Percentiles rank a stretch among this genome's conserved stretches.
These are phyloP conservation scores for Saturnia japonica DNA, from an alignment of 2,888 invertebrate species.

Conservation along the genomic window DNA sequence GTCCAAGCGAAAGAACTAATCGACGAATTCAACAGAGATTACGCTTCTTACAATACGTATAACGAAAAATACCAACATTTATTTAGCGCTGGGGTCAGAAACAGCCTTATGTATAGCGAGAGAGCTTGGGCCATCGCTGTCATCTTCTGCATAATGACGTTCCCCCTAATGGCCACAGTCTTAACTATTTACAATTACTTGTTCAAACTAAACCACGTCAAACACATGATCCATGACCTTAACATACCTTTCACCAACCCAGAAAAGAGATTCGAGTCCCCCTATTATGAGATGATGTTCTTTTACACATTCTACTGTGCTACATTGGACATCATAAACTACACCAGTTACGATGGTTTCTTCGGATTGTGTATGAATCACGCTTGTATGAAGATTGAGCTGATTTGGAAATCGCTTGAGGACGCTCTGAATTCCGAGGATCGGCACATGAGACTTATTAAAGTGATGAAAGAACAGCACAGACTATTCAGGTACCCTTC, in stretches of 20 bases:
- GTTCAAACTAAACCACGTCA: slow-evolving; percentile 38
- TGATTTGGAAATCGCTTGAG: slow-evolving; percentile 50
- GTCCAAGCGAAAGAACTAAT: slow-evolving; percentile 41
- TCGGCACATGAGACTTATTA: slow-evolving; percentile 33
- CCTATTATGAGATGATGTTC: slow-evolving; percentile 54
- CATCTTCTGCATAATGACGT: slow-evolving; percentile 36
- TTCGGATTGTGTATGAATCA: slow-evolving; percentile 58
- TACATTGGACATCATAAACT: slow-evolving; percentile 45
- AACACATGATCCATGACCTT: slow-evolving; percentile 62
- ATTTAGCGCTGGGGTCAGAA: slow-evolving; percentile 31
- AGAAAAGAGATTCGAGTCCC: slow-evolving; percentile 45
- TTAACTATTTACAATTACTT: slow-evolving; percentile 42
- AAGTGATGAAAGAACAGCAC: slow-evolving; percentile 54
- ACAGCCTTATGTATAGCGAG: slow-evolving; percentile 46
- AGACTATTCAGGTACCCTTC: slow-evolving; percentile 44
- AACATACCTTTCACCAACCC: slow-evolving; percentile 40
- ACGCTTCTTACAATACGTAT: too few species aligned
- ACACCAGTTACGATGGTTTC: slow-evolving; percentile 57
- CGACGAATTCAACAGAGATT: slow-evolving; percentile 48
- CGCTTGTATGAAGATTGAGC: slow-evolving; percentile 59
- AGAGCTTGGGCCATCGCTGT: slow-evolving; percentile 46
- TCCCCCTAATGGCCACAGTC: slow-evolving; percentile 47
- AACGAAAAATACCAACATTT: slow-evolving; percentile 39
- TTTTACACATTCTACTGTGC: slow-evolving; percentile 43
- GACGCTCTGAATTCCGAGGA: slow-evolving; percentile 41